Evolutionary conservation across 2,797 vertebrate genomes (phyloP).

Genomic region (Dromococcyx pavoninus): DNA sequence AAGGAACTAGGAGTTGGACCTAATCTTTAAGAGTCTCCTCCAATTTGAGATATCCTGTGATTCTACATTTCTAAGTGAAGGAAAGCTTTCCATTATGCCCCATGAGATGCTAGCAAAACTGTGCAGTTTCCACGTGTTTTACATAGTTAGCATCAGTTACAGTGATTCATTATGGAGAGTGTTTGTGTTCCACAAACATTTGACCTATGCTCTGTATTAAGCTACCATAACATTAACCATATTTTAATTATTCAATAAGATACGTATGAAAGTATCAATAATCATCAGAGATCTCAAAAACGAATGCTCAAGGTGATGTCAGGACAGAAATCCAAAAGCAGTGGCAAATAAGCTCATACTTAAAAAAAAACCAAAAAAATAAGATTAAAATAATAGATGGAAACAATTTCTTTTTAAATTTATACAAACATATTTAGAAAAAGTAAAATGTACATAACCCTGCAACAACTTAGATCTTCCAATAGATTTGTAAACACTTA

Average conservation of each 20-base stretch:
- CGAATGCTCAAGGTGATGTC: background rate
- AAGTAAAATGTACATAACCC: background rate
- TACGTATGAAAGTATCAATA: background rate
- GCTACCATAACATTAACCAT: background rate
- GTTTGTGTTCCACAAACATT: background rate
- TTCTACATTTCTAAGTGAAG: background rate
- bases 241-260: background rate
- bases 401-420: background rate
- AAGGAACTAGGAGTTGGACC: background rate
- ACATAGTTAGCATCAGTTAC: background rate
- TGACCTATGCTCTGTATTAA: background rate
- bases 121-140: background rate
- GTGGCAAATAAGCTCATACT: background rate
- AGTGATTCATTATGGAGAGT: background rate
- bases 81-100: background rate
- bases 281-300: background rate
- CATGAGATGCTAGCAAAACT: background rate
- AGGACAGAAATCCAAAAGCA: background rate
- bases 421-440: background rate
- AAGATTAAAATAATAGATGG: background rate
- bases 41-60: background rate
- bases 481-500: background rate
- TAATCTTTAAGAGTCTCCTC: background rate
- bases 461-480: background rate
- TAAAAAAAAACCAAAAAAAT: background rate